Conservation (phyloP, 1,140 invertebrate species). For the Cardiocondyla obscurior region DNA sequence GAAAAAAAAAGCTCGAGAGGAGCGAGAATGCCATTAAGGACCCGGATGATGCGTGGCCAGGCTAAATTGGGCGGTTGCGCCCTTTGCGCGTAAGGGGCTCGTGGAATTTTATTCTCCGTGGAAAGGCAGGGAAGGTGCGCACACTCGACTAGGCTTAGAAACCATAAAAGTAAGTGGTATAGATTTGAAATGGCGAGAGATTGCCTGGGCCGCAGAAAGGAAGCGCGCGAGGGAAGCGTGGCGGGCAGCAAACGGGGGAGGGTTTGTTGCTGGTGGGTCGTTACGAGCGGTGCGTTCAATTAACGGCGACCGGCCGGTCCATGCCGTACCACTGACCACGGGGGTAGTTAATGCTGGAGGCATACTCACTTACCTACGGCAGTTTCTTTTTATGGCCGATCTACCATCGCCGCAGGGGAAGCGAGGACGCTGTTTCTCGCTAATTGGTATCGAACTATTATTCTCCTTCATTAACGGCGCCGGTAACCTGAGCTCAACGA, state of each 20-base stretch:
- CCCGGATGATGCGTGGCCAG: slow-evolving; percentile 60
- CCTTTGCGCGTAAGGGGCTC: slow-evolving; percentile 35
- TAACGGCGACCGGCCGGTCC: slow-evolving; percentile 80
- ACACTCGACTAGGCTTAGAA: slow-evolving; percentile 74
- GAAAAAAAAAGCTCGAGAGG: slow-evolving; percentile 5
- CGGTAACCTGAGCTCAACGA: slow-evolving; percentile 65
- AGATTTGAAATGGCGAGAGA: slow-evolving; percentile 73
- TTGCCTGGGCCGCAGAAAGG: slow-evolving; percentile 35
- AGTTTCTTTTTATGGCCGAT: slow-evolving; percentile 83
- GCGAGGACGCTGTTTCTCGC: slow-evolving; percentile 75
- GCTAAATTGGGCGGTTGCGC: slow-evolving; percentile 63
- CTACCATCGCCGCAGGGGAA: slow-evolving; percentile 69
- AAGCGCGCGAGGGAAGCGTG: background rate
- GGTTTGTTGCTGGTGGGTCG: slow-evolving; percentile 52
- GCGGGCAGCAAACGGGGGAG: background rate
- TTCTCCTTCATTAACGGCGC: slow-evolving; percentile 76
- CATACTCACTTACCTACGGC: slow-evolving; percentile 82
- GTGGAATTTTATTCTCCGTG: slow-evolving; percentile 70
- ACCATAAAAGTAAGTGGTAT: slow-evolving; percentile 81
- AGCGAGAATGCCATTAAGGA: slow-evolving; percentile 57
- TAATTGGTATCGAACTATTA: slow-evolving; percentile 85
- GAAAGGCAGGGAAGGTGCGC: slow-evolving; percentile 59
- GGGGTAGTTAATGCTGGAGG: slow-evolving; percentile 81
- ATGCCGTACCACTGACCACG: slow-evolving; percentile 72
- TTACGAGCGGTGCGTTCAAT: slow-evolving; percentile 84